Percentiles rank a stretch among this genome's conserved stretches.
phyloP scores from a whole-genome alignment of 64 coral and sea anemone species.

The Montipora cactus region DNA sequence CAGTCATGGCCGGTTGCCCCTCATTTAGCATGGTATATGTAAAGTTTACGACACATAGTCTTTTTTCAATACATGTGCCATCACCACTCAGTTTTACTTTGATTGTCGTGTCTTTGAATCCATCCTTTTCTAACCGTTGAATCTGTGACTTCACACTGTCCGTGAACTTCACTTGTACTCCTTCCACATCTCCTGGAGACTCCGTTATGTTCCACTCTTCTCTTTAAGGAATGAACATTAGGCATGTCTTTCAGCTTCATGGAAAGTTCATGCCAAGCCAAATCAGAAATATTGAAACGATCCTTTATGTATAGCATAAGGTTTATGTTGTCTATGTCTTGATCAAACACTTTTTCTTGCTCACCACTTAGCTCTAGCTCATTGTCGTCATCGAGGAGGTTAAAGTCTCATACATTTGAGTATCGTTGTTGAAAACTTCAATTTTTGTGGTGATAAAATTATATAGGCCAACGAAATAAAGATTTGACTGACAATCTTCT shows the following conservation, averaged over 20 bases:
- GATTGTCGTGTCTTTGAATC: neutral
- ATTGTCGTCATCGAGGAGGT: constrained; percentile 15
- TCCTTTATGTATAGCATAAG: constrained; percentile 56
- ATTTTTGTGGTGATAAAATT: constrained; percentile 36
- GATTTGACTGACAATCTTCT: constrained; percentile 10
- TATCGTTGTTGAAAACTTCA: constrained; percentile 9
- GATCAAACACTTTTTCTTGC: constrained; percentile 28
- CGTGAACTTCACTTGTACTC: constrained; percentile 22
- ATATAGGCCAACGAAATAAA: constrained; percentile 19
- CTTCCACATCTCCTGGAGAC: constrained; percentile 44
- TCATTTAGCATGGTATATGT: constrained; percentile 58
- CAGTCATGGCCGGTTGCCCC: neutral
- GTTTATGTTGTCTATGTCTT: constrained; percentile 29
- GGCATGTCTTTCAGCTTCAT: constrained; percentile 47
- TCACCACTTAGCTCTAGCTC: neutral
- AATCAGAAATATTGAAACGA: constrained; percentile 49
- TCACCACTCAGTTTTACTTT: constrained; percentile 30
- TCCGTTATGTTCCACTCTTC: constrained; percentile 43
- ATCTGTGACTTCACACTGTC: constrained; percentile 39
- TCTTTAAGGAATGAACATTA: constrained; percentile 22
- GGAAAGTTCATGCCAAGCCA: constrained; percentile 53
- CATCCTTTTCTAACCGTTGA: constrained; percentile 12
- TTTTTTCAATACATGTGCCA: constrained; percentile 38
- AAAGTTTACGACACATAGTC: constrained; percentile 30
- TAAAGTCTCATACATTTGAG: constrained; percentile 5